Evolutionary conservation across 2,888 invertebrate species (phyloP), one percentile per base, ranked within the genome.

Genomic region (Leptarthrus brevirostris): DNA sequence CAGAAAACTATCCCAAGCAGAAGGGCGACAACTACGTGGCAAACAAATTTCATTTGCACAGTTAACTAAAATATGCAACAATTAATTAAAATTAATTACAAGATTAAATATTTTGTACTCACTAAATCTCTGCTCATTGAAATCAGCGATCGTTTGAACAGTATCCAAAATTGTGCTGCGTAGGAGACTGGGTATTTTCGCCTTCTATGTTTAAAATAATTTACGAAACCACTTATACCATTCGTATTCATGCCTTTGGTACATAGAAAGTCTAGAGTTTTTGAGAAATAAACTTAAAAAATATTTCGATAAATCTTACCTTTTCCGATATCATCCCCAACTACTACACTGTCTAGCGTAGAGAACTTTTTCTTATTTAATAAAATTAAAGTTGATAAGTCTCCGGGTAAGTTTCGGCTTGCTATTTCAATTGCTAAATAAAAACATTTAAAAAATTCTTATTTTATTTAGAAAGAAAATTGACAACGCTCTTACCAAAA

Each of bases 1-100:
- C 89, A 93, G 84, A 93, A 97, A 52, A 97, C 87, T 20, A 89
- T 85, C 3, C 97, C 97, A 76, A 96, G 90, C 75, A 95, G 87
- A 30, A 95, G 79, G 0, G 93, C 96, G 80, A 97, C 92, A 0
- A 88, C 80, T 22, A 92, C 84, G 81, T 97, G 96, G 79, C 95
- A 93, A 1, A 90, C 84, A 30, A 95, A 85, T 24, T 96, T 89
- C 79, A 90, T 79, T 80, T 90, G 90, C 2, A 83, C 82, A 2
- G 81, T 79, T 12, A 83, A 75, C 84, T 84, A 75, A 54, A 26
- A 24, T 5, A 56, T 54, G 1, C 24, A 47, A 20, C 10, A 53
- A n/a, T 40, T n/a, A 47, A 16, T 16, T 8, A 47, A 10, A 34
- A 53, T 5, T 2, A 40, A 2, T n/a, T 40, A 30, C 5, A 12